These are phyloP conservation scores for Glaucidium brasilianum DNA, from an alignment of 2,113 vertebrate species.

Conservation along the genomic window DNA sequence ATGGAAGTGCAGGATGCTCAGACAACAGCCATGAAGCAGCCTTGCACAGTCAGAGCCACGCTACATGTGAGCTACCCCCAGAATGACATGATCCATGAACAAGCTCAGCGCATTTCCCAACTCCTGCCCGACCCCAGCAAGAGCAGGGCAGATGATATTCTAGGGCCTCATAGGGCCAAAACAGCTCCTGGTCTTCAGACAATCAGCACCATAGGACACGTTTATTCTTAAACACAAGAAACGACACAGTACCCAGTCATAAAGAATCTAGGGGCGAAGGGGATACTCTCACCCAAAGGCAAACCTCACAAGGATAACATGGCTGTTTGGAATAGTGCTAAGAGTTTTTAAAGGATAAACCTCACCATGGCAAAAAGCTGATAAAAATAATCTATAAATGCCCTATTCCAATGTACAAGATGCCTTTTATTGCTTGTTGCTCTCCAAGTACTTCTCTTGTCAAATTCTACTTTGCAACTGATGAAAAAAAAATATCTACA, in stretches of 20 bases:
- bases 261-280: neutral
- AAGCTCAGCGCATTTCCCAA: neutral
- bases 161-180: neutral
- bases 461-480: neutral
- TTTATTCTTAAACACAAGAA: neutral
- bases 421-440: neutral
- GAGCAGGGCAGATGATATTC: neutral
- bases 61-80: neutral
- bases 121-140: neutral
- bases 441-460: neutral
- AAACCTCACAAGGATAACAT: neutral
- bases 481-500: constrained; percentile 38
- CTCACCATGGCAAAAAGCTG: neutral
- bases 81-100: accelerated
- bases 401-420: neutral
- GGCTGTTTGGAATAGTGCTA: neutral
- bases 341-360: neutral
- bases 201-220: neutral
- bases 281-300: neutral
- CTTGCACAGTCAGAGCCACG: neutral
- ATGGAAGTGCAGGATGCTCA: neutral
- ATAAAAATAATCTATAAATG: constrained; percentile 13
- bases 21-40: neutral
- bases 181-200: neutral
- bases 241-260: neutral